Percentiles rank a stretch among this genome's conserved stretches.
These are phyloP conservation scores for Anarhynchus alexandrinus DNA, from an alignment of 2,113 vertebrate species.

Conservation along the genomic window DNA sequence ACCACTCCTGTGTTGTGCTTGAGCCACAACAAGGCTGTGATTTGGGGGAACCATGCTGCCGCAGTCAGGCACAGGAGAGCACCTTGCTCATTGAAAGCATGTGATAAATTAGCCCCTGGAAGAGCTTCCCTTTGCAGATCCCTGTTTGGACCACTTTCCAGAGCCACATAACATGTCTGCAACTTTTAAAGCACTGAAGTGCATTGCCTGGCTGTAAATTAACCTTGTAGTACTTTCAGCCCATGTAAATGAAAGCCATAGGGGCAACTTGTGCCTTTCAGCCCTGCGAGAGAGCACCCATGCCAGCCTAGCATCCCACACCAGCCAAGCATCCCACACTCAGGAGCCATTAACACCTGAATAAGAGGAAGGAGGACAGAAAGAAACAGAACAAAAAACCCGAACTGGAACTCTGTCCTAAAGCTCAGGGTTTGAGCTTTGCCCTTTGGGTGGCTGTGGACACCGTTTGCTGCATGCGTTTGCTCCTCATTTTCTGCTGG, in stretches of 20 bases:
- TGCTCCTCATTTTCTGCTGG: neutral
- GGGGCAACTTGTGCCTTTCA: neutral
- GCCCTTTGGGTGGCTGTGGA: neutral
- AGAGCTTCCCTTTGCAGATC: neutral
- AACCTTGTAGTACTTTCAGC: neutral
- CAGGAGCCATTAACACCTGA: neutral
- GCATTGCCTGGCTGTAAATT: neutral
- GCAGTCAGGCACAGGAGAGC: neutral
- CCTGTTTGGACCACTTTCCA: neutral
- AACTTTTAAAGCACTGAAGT: neutral
- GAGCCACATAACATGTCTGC: neutral
- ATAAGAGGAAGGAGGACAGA: neutral
- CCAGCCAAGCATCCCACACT: neutral
- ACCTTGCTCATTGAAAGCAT: neutral
- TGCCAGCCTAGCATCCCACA: rapidly evolving
- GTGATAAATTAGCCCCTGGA: neutral
- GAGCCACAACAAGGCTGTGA: rapidly evolving
- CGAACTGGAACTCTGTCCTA: neutral
- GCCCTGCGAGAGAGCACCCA: neutral
- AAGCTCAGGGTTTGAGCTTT: neutral
- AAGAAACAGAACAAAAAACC: neutral
- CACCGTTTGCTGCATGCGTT: neutral
- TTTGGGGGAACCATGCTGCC: neutral
- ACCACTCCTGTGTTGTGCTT: neutral
- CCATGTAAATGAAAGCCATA: neutral